phyloP scores from a whole-genome alignment of 2,888 invertebrate genomes.

The Drosophila ezoana region DNA sequence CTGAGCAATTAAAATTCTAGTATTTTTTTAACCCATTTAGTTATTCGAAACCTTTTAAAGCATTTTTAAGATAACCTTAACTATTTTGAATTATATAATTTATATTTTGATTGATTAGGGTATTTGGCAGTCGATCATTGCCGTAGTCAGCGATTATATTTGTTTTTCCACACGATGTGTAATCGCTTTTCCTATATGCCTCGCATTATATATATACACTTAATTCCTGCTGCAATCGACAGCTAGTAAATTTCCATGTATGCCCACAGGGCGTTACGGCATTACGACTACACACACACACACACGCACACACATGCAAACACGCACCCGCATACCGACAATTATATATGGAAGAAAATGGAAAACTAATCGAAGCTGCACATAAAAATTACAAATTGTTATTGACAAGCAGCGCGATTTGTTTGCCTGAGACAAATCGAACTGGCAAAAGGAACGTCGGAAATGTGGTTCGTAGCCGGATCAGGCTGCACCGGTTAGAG shows the following conservation, averaged over 20 bases:
- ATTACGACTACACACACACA: slow-evolving; percentile 22
- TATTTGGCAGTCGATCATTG: slow-evolving; percentile 17
- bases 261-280: slow-evolving; percentile 39
- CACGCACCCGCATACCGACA: not conserved
- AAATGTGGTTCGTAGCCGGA: slow-evolving; percentile 2
- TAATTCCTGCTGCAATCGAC: slow-evolving; percentile 41
- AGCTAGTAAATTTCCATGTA: slow-evolving; percentile 76
- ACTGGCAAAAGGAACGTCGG: slow-evolving; percentile 6
- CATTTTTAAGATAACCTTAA: too few species aligned
- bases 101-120: slow-evolving; percentile 3
- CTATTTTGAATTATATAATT: too few species aligned
- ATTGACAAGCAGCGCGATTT: slow-evolving; percentile 43
- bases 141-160: slow-evolving; percentile 7
- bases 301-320: slow-evolving; percentile 6
- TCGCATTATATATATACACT: slow-evolving; percentile 49
- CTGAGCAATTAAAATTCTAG: too few species aligned
- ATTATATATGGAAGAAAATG: slow-evolving; percentile 22
- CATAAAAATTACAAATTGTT: slow-evolving; percentile 56
- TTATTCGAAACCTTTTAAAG: too few species aligned
- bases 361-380: slow-evolving; percentile 30
- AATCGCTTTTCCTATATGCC: slow-evolving; percentile 66
- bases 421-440: slow-evolving; percentile 15
- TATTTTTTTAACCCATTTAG: too few species aligned
- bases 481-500: not conserved
- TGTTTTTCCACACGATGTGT: slow-evolving; percentile 44